Percentiles rank a stretch among this genome's conserved stretches.
Conservation (phyloP, 53 echinoderm and acorn worm genomes). For the Patiria pectinifera region DNA sequence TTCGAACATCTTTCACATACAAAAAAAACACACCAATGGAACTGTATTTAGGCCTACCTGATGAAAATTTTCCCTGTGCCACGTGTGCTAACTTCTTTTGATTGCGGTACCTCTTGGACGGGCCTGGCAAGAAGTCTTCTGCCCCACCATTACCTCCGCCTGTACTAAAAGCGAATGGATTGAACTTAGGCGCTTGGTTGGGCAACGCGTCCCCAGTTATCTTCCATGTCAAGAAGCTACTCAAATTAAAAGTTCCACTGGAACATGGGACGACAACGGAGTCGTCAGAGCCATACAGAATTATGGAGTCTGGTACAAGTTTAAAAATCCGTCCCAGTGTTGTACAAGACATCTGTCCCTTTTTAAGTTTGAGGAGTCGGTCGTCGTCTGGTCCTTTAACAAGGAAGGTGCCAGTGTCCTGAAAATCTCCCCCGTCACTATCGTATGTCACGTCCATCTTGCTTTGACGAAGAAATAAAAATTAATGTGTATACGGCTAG, state of each 20-base stretch:
- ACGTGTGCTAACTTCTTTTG: neutral
- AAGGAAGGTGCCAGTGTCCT: neutral
- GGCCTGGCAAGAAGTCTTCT: neutral
- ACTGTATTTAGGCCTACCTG: neutral
- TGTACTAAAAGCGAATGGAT: neutral
- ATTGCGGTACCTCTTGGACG: neutral
- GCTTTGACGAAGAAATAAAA: no score
- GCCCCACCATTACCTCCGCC: neutral
- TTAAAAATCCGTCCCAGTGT: neutral
- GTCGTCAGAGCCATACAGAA: neutral
- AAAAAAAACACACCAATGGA: neutral
- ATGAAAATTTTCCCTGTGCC: neutral
- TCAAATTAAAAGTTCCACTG: neutral
- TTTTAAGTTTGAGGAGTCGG: neutral
- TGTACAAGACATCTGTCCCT: neutral
- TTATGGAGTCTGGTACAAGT: neutral
- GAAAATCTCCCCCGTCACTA: neutral
- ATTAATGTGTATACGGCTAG: no score
- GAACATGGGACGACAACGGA: constrained; percentile 3
- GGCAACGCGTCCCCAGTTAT: neutral
- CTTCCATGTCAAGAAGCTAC: neutral
- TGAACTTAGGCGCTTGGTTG: neutral
- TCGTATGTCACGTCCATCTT: neutral
- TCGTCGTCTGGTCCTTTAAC: constrained; percentile 1
- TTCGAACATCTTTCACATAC: neutral